A percentile compares a stretch with the other conserved stretches of the same genome.
These are phyloP conservation scores for Nephrotoma appendiculata DNA, from an alignment of 2,888 invertebrate genomes.

Conservation along the genomic window DNA sequence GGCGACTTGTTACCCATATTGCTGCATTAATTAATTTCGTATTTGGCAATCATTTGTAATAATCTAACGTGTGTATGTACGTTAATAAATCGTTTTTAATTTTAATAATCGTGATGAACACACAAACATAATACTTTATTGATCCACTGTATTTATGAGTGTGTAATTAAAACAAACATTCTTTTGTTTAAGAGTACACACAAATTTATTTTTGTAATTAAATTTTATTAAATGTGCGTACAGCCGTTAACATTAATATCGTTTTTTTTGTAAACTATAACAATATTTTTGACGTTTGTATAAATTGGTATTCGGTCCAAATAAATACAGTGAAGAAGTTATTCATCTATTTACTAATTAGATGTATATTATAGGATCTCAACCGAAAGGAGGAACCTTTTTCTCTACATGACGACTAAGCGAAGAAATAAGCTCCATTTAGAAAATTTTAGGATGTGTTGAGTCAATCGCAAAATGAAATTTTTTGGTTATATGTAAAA, in stretches of 20 bases:
- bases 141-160: neutral
- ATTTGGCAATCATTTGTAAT: neutral
- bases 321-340: neutral
- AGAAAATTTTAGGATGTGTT: too few species aligned
- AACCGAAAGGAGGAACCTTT: too few species aligned
- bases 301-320: neutral
- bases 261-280: neutral
- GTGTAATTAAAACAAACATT: neutral
- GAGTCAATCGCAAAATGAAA: too few species aligned
- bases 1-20: neutral
- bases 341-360: neutral
- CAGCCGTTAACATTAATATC: neutral
- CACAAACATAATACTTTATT: neutral
- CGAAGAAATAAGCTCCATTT: too few species aligned
- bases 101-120: neutral
- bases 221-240: neutral
- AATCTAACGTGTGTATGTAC: neutral
- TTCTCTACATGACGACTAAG: too few species aligned
- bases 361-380: neutral
- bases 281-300: neutral
- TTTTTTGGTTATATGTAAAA: too few species aligned
- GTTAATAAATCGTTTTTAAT: neutral
- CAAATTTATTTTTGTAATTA: neutral
- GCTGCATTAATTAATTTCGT: neutral
- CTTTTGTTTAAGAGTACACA: neutral